Evolutionary conservation across 30 jellyfish, hydroid and myxozoan species (phyloP), one percentile per base, ranked within the genome.

Genomic region (Chrysaora quinquecirrha): DNA sequence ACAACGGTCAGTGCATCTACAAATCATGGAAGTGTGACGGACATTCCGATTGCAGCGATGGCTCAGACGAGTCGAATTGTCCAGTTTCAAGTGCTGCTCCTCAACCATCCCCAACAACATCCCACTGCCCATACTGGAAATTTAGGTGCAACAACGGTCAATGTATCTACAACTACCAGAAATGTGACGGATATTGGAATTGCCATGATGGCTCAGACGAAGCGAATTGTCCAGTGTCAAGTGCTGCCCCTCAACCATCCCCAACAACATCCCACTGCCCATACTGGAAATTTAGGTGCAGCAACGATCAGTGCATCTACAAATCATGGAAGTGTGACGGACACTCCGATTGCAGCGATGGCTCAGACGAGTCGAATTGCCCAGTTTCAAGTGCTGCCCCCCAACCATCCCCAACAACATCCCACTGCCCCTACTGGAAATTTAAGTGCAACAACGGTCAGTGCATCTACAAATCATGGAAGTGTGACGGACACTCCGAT

Each of bases 91-190:
- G 58, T 43, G 58, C 58, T 43, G 16, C 9, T 9, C 58, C 58
- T 16, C 9, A 43, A 43, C 58, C 58, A 9, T 43, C 58, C 58
- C 58, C 58, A 43, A 43, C 58, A 9, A 16, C 58, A 43, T 25
- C 27, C 9, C 9, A 73, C 50, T 73, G 84, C 32, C 73, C 84
- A 35, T 72, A 72, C 32, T 72, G 72, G 72, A 72, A 72, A 30
- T 29, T 23, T 48, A 28, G 71, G 1, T 72, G 84, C 32, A 22
- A 46, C 20, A 43, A 25, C 16, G 84, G 84, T 3, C 84, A 72
- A 16, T 72, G 84, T 23, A 72, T 72, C 58, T 48, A 46, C 56
- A 46, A 72, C 30, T 0, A 16, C 50, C 27, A 72, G 19, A 72
- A 25, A 32, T 72, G 84, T 16, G 30, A 43, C 16, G 58, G 58